Evolutionary conservation across 2,113 vertebrate species (phyloP).

Genomic region (Colistium nudipinnis): DNA sequence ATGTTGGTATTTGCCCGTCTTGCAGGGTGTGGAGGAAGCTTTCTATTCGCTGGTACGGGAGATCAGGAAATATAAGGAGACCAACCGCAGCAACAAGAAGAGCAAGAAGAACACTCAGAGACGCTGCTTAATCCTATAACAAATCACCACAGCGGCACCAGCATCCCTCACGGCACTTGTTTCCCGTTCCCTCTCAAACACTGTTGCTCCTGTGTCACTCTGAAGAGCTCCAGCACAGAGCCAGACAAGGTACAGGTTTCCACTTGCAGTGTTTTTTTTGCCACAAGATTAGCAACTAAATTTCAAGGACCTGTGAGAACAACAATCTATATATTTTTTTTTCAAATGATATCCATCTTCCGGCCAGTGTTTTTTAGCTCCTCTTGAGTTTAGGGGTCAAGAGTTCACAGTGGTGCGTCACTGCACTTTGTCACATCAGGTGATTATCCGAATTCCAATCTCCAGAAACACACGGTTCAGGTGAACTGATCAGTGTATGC

Average conservation of each 20-base stretch:
- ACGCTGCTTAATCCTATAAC: slow-evolving; percentile 86
- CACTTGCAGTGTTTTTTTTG: neutral
- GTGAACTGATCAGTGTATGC: neutral
- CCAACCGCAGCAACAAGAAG: slow-evolving; percentile 88
- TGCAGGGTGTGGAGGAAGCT: slow-evolving; percentile 87
- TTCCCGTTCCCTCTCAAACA: slow-evolving; percentile 10
- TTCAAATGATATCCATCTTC: neutral
- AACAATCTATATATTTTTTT: neutral
- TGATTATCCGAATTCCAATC: neutral
- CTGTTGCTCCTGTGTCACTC: slow-evolving; percentile 20
- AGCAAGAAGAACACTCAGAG: slow-evolving; percentile 86
- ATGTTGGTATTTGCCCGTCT: neutral
- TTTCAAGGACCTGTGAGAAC: neutral
- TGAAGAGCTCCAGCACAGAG: slow-evolving; percentile 15
- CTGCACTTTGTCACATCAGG: slow-evolving; percentile 39
- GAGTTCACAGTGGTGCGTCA: slow-evolving; percentile 1
- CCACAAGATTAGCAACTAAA: slow-evolving; percentile 10
- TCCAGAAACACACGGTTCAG: neutral
- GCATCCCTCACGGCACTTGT: slow-evolving; percentile 43
- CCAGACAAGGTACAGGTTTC: slow-evolving; percentile 17
- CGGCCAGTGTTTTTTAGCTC: slow-evolving; percentile 11
- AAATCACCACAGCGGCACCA: slow-evolving; percentile 11
- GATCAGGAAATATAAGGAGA: slow-evolving; percentile 88
- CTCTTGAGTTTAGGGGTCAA: slow-evolving; percentile 8
- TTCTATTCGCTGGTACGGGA: slow-evolving; percentile 90